Base-by-base conservation (phyloP, 2,113 vertebrate genomes). In the Rhinolophus sinicus region DNA sequence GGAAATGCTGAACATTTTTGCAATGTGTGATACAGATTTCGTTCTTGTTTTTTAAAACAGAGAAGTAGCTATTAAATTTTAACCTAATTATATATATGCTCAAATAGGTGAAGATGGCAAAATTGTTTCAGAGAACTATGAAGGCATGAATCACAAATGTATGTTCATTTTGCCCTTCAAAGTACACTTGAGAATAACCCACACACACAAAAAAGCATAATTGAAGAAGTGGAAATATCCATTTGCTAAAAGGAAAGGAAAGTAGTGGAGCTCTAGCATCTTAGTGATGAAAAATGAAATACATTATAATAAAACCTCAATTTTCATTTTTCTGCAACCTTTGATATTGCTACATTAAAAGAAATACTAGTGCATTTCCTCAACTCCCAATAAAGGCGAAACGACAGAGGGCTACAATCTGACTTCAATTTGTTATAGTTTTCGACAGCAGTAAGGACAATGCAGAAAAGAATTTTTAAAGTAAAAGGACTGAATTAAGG, bases 241-340 rank as follows among this genome's bases (percentile, higher is more conserved):
- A 78, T 93, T 56, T 96, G 85, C 72, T 93, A 35, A 89, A 70
- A 64, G 52, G 30, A 81, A 86, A 81, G 80, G 18, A 73, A 85
- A 38, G 56, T 3, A 33, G 65, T 12, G 19, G 19, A 76, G 47
- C 1, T 56, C 54, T 60, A 19, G 65, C 33, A 54, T 40, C 54
- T 33, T 65, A 44, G 56, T 69, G 69, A 78, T 75, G 58, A 72
- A 73, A 76, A 88, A 77, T 91, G 86, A 94, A 97, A 93, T 81
- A 33, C 26, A 50, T 92, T 88, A 88, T 64, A 85, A 77, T 90
- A 81, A 94, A 84, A 88, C 35, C 26, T 86, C 85, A 67, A 69
- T 93, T 95, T 95, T 81, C 60, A 73, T 86, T 92, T 93, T 78
- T 94, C 54, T 26, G 67, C 77, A 88, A 88, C 19, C 76, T 90